Conservation (phyloP, 2,888 invertebrate species). For the Diploptera punctata region DNA sequence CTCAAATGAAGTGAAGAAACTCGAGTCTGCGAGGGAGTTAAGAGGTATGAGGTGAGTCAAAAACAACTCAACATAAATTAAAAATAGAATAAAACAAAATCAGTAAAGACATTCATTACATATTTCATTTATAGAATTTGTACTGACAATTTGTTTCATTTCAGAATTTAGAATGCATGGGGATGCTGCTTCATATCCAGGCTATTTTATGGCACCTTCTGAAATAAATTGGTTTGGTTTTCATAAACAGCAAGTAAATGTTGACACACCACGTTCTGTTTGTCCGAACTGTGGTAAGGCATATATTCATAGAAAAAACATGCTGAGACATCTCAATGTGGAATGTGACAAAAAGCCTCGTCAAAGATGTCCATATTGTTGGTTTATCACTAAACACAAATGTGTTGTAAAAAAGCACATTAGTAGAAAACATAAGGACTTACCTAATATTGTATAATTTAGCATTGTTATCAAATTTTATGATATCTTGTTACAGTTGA, state of each 20-base stretch:
- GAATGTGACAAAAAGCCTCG: conserved; percentile 53
- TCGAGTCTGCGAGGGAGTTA: no score
- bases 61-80: no score
- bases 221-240: neutral
- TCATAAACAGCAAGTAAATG: neutral
- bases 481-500: no score
- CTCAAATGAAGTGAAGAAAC: no score
- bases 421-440: conserved; percentile 23
- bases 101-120: no score
- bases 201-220: no score
- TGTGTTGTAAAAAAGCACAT: conserved; percentile 30
- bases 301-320: conserved; percentile 51
- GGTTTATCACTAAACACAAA: conserved; percentile 35
- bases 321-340: conserved; percentile 51
- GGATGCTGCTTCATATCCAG: no score
- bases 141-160: no score
- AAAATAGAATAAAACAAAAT: no score
- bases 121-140: no score
- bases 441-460: neutral
- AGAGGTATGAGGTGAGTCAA: no score
- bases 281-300: conserved; percentile 49
- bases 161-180: no score
- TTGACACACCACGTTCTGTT: neutral
- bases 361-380: conserved; percentile 52
- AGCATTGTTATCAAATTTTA: neutral